phyloP scores from a whole-genome alignment of 2,113 vertebrate genomes.

The Bos javanicus region DNA sequence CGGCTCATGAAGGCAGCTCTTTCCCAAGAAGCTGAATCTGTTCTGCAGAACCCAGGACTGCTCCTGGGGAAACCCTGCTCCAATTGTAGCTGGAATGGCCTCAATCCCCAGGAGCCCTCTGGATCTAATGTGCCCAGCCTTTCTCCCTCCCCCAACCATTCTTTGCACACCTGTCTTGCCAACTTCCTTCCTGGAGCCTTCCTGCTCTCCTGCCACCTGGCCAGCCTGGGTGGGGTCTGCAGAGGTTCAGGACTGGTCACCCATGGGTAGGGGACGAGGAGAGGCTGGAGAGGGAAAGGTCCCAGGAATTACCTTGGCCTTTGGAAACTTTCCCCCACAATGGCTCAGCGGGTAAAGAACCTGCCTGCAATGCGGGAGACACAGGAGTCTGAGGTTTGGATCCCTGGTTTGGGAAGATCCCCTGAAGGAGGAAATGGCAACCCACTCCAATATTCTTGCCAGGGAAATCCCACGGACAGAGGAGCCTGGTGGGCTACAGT shows the following conservation, averaged over 20 bases:
- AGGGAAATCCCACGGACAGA: background rate
- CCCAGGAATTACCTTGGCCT: background rate
- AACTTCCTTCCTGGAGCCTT: constrained; percentile 14
- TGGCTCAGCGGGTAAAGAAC: background rate
- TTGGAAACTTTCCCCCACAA: background rate
- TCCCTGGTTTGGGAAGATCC: background rate
- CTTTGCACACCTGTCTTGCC: background rate
- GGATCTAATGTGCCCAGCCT: background rate
- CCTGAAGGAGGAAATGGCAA: background rate
- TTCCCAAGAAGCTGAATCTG: constrained; percentile 22
- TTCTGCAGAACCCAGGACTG: constrained; percentile 32
- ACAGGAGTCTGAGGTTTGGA: background rate
- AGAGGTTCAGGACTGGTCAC: background rate
- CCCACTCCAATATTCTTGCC: background rate
- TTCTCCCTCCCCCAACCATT: too few relatives aligned
- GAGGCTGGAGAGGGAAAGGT: background rate
- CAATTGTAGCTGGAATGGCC: background rate
- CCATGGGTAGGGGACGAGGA: background rate
- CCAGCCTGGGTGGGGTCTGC: background rate
- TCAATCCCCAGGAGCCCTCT: background rate
- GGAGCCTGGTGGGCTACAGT: too few relatives aligned
- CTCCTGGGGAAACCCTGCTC: constrained; percentile 21
- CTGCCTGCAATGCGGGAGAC: background rate
- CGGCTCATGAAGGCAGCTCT: background rate
- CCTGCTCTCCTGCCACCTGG: background rate